These are phyloP conservation scores for Xanthorhoe spadicearia DNA, from an alignment of 2,888 invertebrate genomes.

Conservation along the genomic window DNA sequence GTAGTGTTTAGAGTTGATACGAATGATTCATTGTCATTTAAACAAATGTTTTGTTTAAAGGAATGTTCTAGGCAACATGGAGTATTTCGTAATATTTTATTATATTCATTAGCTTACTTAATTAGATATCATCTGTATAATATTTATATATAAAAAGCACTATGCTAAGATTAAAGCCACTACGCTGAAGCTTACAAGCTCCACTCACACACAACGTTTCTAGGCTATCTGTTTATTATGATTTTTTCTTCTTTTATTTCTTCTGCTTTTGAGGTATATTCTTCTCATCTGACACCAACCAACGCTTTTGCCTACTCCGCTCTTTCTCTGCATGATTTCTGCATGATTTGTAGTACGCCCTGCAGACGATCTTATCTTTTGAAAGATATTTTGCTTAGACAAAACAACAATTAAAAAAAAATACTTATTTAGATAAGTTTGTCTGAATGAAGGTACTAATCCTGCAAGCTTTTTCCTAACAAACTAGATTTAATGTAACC, in stretches of 20 bases:
- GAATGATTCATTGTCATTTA: constrained; percentile 44
- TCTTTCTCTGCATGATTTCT: constrained; percentile 27
- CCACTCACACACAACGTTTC: constrained; percentile 51
- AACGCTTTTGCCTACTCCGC: constrained; percentile 57
- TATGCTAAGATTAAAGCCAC: constrained; percentile 50
- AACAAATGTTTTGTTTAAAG: constrained; percentile 57
- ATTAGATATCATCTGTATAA: constrained; percentile 43
- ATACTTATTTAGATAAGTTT: constrained; percentile 7
- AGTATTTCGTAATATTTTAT: constrained; percentile 62
- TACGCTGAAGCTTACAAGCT: constrained; percentile 53
- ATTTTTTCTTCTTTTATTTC: constrained; percentile 27
- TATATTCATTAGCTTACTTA: constrained; percentile 49
- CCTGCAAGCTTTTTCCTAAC: constrained; percentile 26
- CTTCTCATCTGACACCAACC: constrained; percentile 33
- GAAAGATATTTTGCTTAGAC: background rate
- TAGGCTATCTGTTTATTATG: constrained; percentile 40
- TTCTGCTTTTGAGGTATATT: constrained; percentile 28
- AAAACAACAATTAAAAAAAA: background rate
- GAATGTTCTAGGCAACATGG: constrained; percentile 78
- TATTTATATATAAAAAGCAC: constrained; percentile 50
- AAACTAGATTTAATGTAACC: constrained; percentile 5
- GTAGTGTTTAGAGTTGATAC: constrained; percentile 60
- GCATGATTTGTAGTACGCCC: constrained; percentile 11
- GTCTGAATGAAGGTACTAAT: constrained; percentile 22
- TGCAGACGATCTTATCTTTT: constrained; percentile 31